Base-by-base conservation (phyloP, 2,797 vertebrate genomes). In the Tokudaia muenninki region DNA sequence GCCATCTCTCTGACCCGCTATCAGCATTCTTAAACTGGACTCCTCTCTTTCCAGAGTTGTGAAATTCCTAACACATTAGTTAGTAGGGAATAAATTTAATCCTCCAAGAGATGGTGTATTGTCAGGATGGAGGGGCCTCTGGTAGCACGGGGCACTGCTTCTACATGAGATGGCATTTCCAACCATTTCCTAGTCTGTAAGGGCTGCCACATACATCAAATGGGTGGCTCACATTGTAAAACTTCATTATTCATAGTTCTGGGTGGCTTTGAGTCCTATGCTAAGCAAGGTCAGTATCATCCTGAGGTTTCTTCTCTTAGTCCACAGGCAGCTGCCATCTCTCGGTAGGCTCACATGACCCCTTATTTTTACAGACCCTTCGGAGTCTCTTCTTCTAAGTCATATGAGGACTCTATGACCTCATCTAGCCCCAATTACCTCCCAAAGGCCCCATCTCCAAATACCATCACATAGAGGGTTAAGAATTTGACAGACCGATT, bases 21-120 rank as follows among this genome's bases (percentile, higher is more conserved):
- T 37, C 67, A 3, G 21, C 16, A 57, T 52, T 74, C 67, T 72
- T n/a, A 41, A 65, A 52, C 52, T 52, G 11, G 57, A 82, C 63
- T 34, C 94, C 70, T 74, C 41, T 34, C 21, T 94, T 94, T 80
- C n/a, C 22, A 81, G 44, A 79, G 44, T 52, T 83, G 13, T 87
- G 24, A 94, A 84, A 90, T 41, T 95, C 57, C 21, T 29, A 90
- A 55, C 26, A 57, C 26, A 44, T 63, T 52, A 77, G 57, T 52
- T 79, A 84, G 84, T 26, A 26, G 21, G 29, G 67, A 70, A 6
- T 16, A 22, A 70, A 50, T 86, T n/a, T 67, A 70, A 4, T 31
- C 31, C 44, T 67, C 6, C 4, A 3, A 52, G 34, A 50, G 63
- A 70, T 50, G 29, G 31, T 12, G 41, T n/a, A 67, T 29, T 34